Base-by-base conservation (phyloP, 1,140 invertebrate genomes). In the Drosophila pallidifrons region DNA sequence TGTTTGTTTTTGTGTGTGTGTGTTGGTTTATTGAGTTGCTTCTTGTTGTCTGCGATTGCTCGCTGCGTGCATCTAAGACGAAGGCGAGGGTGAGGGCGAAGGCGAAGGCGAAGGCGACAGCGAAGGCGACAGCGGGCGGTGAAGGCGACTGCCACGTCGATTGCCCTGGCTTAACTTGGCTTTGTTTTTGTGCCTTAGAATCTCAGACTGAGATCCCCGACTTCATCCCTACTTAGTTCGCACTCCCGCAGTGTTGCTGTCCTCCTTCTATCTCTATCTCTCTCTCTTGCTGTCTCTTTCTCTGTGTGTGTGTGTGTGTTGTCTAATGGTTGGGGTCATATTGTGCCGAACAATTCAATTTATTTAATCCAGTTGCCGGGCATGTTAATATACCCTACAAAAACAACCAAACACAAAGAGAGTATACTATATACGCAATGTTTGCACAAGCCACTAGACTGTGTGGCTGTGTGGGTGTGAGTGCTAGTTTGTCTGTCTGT, bases 341-440 rank as follows among this genome's bases (percentile, higher is more conserved):
- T 81, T 79, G 70, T 65, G 52, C 73, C 74, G 71, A 88, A 88
- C 74, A 88, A 88, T 88, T 88, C 83, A 88, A 88, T 88, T 89
- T 89, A 75, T 88, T 89, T 88, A 83, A 83, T 83, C 77, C 77
- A 70, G 59, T 71, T 64, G 81, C 64, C 16, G 64, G 58, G 30
- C 82, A 86, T 85, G 82, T 77, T 74, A 86, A 86, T 86, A 74
- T 81, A 75, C 65, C 43, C 58, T 11, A 59, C 67, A 65, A 32
- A 58, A 6, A 49, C 64, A 65, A 41, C 45, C 52, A 52, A 47
- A 68, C 10, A 38, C 20, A 63, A 1, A 32, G 2, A n/a, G 5
- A 38, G 16, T 38, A 38, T 38, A 38, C 2, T 32, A 25, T 25
- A 25, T 32, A 32, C 32, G 32, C 32, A 25, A 25, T 32, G 32